Conservation (phyloP, 2,113 vertebrate species). For the Carassius carassius region DNA sequence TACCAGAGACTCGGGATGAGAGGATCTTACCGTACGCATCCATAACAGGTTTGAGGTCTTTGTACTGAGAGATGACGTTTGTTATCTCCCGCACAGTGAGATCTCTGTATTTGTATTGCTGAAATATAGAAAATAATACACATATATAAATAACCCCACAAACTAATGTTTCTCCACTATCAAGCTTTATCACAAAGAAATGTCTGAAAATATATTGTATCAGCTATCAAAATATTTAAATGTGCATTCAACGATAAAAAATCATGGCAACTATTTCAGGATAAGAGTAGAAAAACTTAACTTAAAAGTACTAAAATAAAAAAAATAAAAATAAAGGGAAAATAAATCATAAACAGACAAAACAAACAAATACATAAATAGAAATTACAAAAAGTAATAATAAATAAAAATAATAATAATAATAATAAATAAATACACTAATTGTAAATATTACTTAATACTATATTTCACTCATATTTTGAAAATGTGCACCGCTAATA, state of each 20-base stretch:
- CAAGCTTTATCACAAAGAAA: background rate
- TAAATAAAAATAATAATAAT: too few species aligned
- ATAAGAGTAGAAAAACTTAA: too few species aligned
- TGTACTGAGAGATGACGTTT: slow-evolving; percentile 90
- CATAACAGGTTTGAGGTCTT: slow-evolving; percentile 96
- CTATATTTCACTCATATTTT: too few species aligned
- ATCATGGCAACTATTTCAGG: background rate
- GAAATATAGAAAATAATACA: slow-evolving; percentile 56
- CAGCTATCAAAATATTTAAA: background rate
- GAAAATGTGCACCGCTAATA: background rate
- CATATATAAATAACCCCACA: background rate
- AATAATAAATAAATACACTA: too few species aligned
- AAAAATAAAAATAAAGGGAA: background rate
- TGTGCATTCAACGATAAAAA: background rate
- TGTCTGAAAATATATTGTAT: background rate
- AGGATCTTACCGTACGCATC: slow-evolving; percentile 87
- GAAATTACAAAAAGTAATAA: too few species aligned
- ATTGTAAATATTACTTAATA: background rate
- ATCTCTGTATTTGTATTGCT: slow-evolving; percentile 98
- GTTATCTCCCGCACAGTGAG: slow-evolving; percentile 91
- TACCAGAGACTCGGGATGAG: background rate
- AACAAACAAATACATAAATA: too few species aligned
- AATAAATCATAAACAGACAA: background rate
- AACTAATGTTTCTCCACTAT: background rate
- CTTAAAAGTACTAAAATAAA: background rate